Percentiles rank a stretch among this genome's conserved stretches.
Evolutionary conservation across 2,888 invertebrate species (phyloP).

Genomic region (Steinernema carpocapsae): DNA sequence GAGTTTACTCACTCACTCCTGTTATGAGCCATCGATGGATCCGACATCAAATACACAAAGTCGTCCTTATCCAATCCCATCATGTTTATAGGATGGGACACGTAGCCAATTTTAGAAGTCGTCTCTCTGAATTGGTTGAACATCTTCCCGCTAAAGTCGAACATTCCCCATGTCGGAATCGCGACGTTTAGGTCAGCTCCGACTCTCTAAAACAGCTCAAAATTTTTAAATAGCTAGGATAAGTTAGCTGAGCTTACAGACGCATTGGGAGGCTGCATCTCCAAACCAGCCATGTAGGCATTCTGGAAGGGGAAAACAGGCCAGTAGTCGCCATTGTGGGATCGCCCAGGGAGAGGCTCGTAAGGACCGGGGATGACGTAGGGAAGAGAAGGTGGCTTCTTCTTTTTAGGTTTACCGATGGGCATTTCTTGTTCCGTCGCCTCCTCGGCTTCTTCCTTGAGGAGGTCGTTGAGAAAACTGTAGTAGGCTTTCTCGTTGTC

Average conservation of each 20-base stretch:
- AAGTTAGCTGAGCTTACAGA: no score
- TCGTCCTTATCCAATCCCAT: constrained; percentile 59
- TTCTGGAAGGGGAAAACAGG: constrained; percentile 11
- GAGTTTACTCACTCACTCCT: constrained; percentile 44
- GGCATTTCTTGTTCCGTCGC: neutral
- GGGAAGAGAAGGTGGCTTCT: neutral
- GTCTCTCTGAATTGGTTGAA: constrained; percentile 47
- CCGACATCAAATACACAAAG: constrained; percentile 53
- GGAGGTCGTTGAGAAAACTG: constrained; percentile 16
- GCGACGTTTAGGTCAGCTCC: constrained; percentile 62
- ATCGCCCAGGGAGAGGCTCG: constrained; percentile 6
- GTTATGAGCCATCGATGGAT: constrained; percentile 53
- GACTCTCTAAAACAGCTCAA: constrained; percentile 51
- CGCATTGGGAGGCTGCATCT: neutral
- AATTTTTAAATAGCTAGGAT: neutral
- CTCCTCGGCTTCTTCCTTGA: constrained; percentile 23
- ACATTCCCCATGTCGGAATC: constrained; percentile 59
- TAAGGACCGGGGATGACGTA: constrained; percentile 13
- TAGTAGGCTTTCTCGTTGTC: constrained; percentile 21
- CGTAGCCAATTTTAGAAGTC: constrained; percentile 53
- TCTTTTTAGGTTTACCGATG: neutral
- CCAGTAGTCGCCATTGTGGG: constrained; percentile 32
- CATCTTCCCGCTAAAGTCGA: constrained; percentile 59
- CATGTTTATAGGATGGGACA: constrained; percentile 63
- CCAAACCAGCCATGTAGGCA: neutral